These are phyloP conservation scores for Heterotis niloticus DNA, from an alignment of 2,113 vertebrate genomes.

Conservation along the genomic window DNA sequence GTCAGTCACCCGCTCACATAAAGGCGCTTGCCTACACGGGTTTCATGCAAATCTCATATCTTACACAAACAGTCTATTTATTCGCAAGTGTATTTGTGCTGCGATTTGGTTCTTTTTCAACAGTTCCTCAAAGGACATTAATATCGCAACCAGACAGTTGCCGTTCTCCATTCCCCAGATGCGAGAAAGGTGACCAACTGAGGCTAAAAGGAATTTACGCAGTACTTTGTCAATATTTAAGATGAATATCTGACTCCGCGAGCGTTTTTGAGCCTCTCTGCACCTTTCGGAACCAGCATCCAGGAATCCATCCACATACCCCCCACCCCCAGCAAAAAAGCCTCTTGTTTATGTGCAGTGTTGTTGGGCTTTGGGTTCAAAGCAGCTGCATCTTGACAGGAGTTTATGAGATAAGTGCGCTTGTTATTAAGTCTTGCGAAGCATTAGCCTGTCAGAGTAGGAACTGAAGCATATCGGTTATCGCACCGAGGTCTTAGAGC, in stretches of 20 bases:
- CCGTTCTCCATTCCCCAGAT: neutral
- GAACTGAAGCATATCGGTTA: no score
- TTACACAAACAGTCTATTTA: conserved; percentile 70
- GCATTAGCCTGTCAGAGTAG: no score
- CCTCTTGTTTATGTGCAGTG: conserved; percentile 50
- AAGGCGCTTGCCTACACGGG: conserved; percentile 68
- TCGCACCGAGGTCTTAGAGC: no score
- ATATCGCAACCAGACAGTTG: no score
- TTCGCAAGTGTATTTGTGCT: conserved; percentile 36
- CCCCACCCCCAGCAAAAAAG: no score
- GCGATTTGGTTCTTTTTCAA: neutral
- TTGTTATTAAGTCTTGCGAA: no score
- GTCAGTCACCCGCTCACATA: conserved; percentile 70
- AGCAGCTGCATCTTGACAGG: no score
- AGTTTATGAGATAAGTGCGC: no score
- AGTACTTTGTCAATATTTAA: neutral
- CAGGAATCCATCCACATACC: no score
- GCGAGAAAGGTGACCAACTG: neutral
- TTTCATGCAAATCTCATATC: conserved; percentile 71
- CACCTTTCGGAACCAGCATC: no score
- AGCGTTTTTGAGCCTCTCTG: neutral
- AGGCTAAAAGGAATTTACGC: neutral
- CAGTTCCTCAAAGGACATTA: neutral
- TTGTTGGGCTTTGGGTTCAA: conserved; percentile 38
- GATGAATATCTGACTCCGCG: neutral